phyloP scores from a whole-genome alignment of 2,797 vertebrate genomes.

The Sebastolobus alascanus region DNA sequence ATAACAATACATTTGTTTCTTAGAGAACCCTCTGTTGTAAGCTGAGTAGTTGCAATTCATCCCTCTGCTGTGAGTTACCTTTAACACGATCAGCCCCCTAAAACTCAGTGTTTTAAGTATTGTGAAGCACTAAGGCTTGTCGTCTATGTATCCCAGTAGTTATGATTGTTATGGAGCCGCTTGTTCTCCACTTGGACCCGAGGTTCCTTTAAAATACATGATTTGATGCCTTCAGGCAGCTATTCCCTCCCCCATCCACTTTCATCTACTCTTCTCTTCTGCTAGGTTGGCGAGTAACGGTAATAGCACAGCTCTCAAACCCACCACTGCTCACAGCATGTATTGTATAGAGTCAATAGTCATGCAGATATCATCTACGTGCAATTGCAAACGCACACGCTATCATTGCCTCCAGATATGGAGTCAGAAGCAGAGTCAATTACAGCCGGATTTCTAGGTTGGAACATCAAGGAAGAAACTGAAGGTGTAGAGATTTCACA shows the following conservation, averaged over 20 bases:
- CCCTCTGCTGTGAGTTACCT: background rate
- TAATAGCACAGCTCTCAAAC: conserved; percentile 35
- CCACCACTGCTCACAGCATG: conserved; percentile 29
- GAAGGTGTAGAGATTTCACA: conserved; percentile 28
- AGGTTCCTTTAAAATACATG: conserved; percentile 22
- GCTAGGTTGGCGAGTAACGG: conserved; percentile 42
- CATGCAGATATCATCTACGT: conserved; percentile 41
- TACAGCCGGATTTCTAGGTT: conserved; percentile 31
- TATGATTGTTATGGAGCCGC: conserved; percentile 7
- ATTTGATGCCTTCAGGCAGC: conserved; percentile 60
- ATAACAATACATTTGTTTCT: conserved; percentile 14
- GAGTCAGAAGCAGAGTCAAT: conserved; percentile 35
- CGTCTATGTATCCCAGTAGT: conserved; percentile 4
- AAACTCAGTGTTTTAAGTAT: background rate
- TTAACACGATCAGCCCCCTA: conserved; percentile 3
- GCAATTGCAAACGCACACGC: conserved; percentile 38
- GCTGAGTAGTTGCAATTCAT: conserved; percentile 1
- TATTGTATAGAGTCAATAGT: conserved; percentile 31
- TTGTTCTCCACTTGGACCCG: conserved; percentile 39
- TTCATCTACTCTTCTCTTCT: conserved; percentile 45
- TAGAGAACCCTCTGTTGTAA: background rate
- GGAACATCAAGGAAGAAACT: conserved; percentile 38
- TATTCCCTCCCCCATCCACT: conserved; percentile 33
- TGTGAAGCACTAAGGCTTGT: conserved; percentile 16
- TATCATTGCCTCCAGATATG: conserved; percentile 40